Base-by-base conservation (phyloP, 1,140 invertebrate species). In the Drosophila lini region DNA sequence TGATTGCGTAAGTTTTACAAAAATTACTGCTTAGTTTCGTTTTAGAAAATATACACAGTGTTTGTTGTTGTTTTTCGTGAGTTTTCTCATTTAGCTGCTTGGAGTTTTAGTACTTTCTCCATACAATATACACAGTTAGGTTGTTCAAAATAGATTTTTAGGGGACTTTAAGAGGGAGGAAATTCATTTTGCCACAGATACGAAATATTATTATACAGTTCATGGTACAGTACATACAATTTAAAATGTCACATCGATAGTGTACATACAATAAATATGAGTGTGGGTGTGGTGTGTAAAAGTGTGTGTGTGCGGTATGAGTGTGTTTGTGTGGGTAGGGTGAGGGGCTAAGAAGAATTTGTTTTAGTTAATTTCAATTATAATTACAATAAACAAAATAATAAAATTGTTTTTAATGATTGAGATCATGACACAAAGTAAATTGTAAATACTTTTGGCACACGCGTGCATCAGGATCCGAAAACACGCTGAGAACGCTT, bases 401-500 rank as follows among this genome's bases (percentile, higher is more conserved):
- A 73, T 77, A 77, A 82, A 80, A 80, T 84, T 76, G 71, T 71
- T 74, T 84, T 85, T 80, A 77, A 77, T 77, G 36, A 81, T 84
- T 86, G 83, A 86, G 83, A 86, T 86, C 83, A 86, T 86, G 83
- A 80, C 82, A 75, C 74, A 78, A 78, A 78, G 74, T 78, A 78
- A 78, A 88, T 68, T 86, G 76, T 73, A 83, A 86, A 86, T 86
- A 86, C 83, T 88, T 86, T 88, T 67, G 83, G 83, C 75, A 86
- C 80, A 83, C 83, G 80, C 79, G 76, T 76, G 71, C 82, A 68
- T 53, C 79, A 67, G 53, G 60, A 67, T 56, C 70, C 80, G 71
- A 74, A 73, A 81, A 79, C 79, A 86, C 79, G 76, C 84, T 86
- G 83, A 86, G 83, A 86, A 88, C 83, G 83, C 83, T 86, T 86